These are phyloP conservation scores for Sanderia malayensis DNA, from an alignment of 30 jellyfish, hydroid and myxozoan genomes.

Conservation along the genomic window DNA sequence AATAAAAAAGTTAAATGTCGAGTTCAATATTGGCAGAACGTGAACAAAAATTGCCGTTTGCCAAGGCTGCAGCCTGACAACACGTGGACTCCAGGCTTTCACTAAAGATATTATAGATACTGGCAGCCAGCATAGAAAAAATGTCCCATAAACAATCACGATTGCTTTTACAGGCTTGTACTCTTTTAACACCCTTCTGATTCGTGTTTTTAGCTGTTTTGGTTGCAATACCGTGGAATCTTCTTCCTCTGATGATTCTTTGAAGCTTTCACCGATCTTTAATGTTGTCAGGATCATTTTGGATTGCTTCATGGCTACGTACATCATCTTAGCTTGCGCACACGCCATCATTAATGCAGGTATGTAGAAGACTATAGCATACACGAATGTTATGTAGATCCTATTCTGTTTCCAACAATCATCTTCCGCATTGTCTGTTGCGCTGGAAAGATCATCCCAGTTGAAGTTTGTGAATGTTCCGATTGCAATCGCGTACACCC, in stretches of 20 bases:
- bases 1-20: slow-evolving; percentile 80
- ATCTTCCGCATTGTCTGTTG: neutral
- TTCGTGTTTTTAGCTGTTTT: slow-evolving; percentile 33
- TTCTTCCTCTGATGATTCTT: slow-evolving; percentile 6
- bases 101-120: slow-evolving; percentile 54
- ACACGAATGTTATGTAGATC: slow-evolving; percentile 47
- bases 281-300: slow-evolving; percentile 40
- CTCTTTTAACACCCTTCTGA: slow-evolving; percentile 42
- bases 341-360: slow-evolving; percentile 85
- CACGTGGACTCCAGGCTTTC: slow-evolving; percentile 51
- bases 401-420: slow-evolving; percentile 34
- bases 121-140: slow-evolving; percentile 88
- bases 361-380: slow-evolving; percentile 58
- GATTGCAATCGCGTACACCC: slow-evolving; percentile 80
- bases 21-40: slow-evolving; percentile 68
- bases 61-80: slow-evolving; percentile 56
- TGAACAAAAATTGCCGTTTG: slow-evolving; percentile 50
- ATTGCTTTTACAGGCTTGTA: slow-evolving; percentile 71
- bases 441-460: slow-evolving; percentile 36
- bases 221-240: slow-evolving; percentile 11
- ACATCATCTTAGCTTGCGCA: slow-evolving; percentile 68
- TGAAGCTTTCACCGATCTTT: slow-evolving; percentile 10
- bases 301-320: slow-evolving; percentile 80
- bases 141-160: slow-evolving; percentile 75
- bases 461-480: slow-evolving; percentile 64